These are phyloP conservation scores for Eleginops maclovinus DNA, from an alignment of 2,113 vertebrate genomes.

Conservation along the genomic window DNA sequence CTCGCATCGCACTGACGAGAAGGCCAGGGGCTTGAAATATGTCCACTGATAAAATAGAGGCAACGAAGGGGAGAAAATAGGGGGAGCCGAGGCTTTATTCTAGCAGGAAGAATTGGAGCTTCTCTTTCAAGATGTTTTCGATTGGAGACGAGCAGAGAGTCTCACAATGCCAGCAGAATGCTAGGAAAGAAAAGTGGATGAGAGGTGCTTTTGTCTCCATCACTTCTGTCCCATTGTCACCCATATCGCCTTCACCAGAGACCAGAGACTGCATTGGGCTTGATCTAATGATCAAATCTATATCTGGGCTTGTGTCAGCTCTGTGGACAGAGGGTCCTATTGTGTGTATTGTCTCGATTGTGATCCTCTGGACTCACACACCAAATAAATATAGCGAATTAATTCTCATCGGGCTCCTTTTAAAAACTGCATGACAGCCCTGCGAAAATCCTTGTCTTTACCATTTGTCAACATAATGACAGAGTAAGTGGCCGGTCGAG, in stretches of 20 bases:
- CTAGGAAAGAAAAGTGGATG: constrained; percentile 20
- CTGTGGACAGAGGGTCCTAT: background rate
- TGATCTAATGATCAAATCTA: constrained; percentile 40
- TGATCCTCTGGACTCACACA: constrained; percentile 9
- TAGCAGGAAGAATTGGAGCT: constrained; percentile 59
- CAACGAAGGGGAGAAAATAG: constrained; percentile 43
- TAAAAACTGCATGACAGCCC: constrained; percentile 20
- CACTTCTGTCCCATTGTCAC: constrained; percentile 41
- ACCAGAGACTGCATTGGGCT: background rate
- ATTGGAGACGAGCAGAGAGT: constrained; percentile 44
- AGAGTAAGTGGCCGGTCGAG: constrained; percentile 36
- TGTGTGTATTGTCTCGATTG: constrained; percentile 14
- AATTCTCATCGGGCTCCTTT: constrained; percentile 22
- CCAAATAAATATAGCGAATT: constrained; percentile 30
- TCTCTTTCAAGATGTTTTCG: constrained; percentile 54
- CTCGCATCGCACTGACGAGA: constrained; percentile 35
- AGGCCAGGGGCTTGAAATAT: constrained; percentile 58
- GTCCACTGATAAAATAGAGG: constrained; percentile 54
- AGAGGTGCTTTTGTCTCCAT: constrained; percentile 53
- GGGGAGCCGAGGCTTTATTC: constrained; percentile 37
- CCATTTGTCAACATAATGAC: constrained; percentile 59
- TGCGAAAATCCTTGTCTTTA: constrained; percentile 31
- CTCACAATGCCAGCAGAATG: constrained; percentile 43
- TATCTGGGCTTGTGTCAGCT: constrained; percentile 5
- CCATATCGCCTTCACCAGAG: constrained; percentile 23